These are phyloP conservation scores for Pandemis heparana DNA, from an alignment of 2,888 invertebrate genomes.

Conservation along the genomic window DNA sequence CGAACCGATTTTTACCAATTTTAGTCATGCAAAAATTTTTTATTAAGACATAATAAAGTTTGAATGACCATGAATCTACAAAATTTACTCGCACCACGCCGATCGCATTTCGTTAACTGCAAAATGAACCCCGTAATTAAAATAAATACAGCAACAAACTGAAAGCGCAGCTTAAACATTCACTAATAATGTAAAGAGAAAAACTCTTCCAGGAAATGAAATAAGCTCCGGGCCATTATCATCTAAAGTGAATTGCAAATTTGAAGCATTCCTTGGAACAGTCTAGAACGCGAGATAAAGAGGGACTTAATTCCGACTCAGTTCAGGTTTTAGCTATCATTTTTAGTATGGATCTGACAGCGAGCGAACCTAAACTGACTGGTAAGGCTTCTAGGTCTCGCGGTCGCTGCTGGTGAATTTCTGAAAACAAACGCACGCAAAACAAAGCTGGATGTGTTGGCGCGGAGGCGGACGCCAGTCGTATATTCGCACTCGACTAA, in stretches of 20 bases:
- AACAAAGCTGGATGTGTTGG: slow-evolving; percentile 42
- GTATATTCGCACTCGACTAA: slow-evolving; percentile 40
- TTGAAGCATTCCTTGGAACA: slow-evolving; percentile 30
- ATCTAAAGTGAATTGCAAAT: slow-evolving; percentile 43
- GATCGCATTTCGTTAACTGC: background rate
- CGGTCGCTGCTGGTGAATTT: too few species aligned
- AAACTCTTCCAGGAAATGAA: slow-evolving; percentile 37
- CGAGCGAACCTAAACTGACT: too few species aligned
- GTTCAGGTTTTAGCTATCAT: too few species aligned
- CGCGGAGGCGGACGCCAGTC: slow-evolving; percentile 28
- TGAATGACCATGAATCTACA: background rate
- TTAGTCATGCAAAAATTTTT: too few species aligned
- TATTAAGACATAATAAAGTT: too few species aligned
- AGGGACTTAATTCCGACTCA: background rate
- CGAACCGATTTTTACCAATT: too few species aligned
- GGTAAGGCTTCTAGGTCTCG: too few species aligned
- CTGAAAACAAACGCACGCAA: slow-evolving; percentile 36
- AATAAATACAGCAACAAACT: slow-evolving; percentile 3
- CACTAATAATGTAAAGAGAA: slow-evolving; percentile 36
- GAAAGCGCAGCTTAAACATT: slow-evolving; percentile 27
- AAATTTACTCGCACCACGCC: background rate
- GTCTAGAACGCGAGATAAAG: slow-evolving; percentile 11
- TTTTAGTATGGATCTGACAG: too few species aligned
- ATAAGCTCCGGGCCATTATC: slow-evolving; percentile 38
- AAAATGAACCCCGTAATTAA: background rate